These are phyloP conservation scores for Apodemia hepburni DNA, from an alignment of 2,888 invertebrate genomes.

Conservation along the genomic window DNA sequence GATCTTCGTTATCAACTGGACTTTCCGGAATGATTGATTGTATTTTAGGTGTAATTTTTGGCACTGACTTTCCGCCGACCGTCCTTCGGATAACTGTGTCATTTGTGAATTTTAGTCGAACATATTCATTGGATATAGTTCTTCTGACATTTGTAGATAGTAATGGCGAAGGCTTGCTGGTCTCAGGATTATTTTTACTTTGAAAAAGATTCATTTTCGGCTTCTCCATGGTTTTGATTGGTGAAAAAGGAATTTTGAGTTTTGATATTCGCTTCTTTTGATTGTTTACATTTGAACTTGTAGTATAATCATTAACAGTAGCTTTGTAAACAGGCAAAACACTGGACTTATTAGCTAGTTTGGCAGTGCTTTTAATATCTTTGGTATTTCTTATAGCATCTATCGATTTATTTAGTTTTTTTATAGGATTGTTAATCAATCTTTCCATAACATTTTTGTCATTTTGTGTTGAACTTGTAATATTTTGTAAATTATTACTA, in stretches of 20 bases:
- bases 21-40: conserved; percentile 76
- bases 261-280: conserved; percentile 62
- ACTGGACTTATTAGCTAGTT: conserved; percentile 52
- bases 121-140: conserved; percentile 76
- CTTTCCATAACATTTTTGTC: conserved; percentile 55
- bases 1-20: conserved; percentile 71
- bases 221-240: conserved; percentile 64
- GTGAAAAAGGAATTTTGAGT: conserved; percentile 67
- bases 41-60: conserved; percentile 72
- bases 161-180: conserved; percentile 59
- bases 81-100: conserved; percentile 67
- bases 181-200: conserved; percentile 47
- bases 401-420: conserved; percentile 57
- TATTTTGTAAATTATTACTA: conserved; percentile 40
- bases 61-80: conserved; percentile 67
- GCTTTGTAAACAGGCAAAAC: conserved; percentile 65
- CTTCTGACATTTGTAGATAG: conserved; percentile 63
- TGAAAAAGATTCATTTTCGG: conserved; percentile 69
- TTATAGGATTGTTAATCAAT: conserved; percentile 56
- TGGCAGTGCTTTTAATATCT: conserved; percentile 43
- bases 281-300: conserved; percentile 43
- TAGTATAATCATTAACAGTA: conserved; percentile 45
- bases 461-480: conserved; percentile 35
- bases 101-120: conserved; percentile 65
- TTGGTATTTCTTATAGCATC: conserved; percentile 52